phyloP scores from a whole-genome alignment of 1,140 invertebrate genomes.

The Ostrea denselamellosa region DNA sequence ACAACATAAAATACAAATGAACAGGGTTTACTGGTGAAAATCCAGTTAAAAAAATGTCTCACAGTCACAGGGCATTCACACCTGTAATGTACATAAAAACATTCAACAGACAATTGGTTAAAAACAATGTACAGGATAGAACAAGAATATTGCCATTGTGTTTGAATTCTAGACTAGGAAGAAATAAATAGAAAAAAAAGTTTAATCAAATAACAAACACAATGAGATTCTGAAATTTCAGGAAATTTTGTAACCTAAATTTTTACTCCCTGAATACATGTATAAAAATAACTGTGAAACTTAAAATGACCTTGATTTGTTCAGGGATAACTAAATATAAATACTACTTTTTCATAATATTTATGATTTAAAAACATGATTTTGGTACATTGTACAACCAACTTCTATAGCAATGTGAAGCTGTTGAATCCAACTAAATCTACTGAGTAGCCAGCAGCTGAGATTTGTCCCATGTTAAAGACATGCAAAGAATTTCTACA shows the following conservation, averaged over 20 bases:
- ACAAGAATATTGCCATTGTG: conserved; percentile 1
- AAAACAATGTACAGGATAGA: conserved; percentile 18
- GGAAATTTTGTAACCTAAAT: background rate
- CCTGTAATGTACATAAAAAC: conserved; percentile 6
- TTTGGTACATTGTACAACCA: conserved; percentile 1
- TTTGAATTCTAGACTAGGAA: background rate
- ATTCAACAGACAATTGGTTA: background rate
- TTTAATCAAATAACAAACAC: background rate
- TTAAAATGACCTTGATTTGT: background rate
- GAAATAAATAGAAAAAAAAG: background rate
- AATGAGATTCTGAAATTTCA: conserved; percentile 20
- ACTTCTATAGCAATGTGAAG: background rate
- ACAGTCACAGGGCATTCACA: background rate
- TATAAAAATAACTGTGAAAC: background rate
- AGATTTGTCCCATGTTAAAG: background rate
- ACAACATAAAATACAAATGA: conserved; percentile 32
- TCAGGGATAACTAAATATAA: background rate
- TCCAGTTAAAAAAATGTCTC: background rate
- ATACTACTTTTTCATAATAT: conserved; percentile 20
- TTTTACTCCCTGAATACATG: background rate
- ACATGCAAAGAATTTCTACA: background rate
- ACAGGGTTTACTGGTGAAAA: conserved; percentile 9
- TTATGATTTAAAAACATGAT: conserved; percentile 13
- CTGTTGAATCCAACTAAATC: background rate
- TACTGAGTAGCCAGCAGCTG: background rate